Conservation (phyloP, 2,113 vertebrate genomes). For the Lasiurus cinereus region DNA sequence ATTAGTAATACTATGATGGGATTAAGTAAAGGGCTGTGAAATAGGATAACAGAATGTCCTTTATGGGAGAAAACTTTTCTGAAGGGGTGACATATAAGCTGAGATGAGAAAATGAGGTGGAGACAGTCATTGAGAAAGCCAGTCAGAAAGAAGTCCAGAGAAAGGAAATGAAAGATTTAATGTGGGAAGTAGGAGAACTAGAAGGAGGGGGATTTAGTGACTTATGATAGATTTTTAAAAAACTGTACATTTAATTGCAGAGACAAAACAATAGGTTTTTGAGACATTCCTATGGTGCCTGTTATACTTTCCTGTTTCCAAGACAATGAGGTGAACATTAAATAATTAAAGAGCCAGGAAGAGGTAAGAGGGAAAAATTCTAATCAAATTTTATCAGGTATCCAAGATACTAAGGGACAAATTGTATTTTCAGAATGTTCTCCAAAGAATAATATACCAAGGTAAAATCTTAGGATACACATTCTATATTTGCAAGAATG, state of each 20-base stretch:
- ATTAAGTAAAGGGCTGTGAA: not conserved
- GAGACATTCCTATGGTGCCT: conserved; percentile 5
- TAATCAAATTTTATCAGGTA: conserved; percentile 10
- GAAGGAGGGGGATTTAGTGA: not conserved
- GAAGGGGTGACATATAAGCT: not conserved
- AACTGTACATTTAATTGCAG: conserved; percentile 1
- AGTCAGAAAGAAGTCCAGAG: not conserved
- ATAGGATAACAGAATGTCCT: not conserved
- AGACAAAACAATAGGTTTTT: not conserved
- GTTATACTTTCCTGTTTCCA: not conserved
- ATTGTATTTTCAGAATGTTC: conserved; percentile 32
- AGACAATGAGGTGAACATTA: not conserved
- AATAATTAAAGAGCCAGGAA: not conserved
- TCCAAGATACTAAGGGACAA: not conserved
- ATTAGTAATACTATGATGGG: not conserved
- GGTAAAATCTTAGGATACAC: not conserved
- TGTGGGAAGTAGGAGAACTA: not conserved
- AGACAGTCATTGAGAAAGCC: not conserved
- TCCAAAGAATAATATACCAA: conserved; percentile 6
- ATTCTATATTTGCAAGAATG: not conserved
- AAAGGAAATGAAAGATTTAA: conserved; percentile 39
- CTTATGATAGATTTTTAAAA: not conserved
- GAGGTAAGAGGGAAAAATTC: not conserved
- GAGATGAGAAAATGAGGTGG: not conserved
- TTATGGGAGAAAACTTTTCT: not conserved